These are phyloP conservation scores for Alosa alosa DNA, from an alignment of 2,113 vertebrate species.

Conservation along the genomic window DNA sequence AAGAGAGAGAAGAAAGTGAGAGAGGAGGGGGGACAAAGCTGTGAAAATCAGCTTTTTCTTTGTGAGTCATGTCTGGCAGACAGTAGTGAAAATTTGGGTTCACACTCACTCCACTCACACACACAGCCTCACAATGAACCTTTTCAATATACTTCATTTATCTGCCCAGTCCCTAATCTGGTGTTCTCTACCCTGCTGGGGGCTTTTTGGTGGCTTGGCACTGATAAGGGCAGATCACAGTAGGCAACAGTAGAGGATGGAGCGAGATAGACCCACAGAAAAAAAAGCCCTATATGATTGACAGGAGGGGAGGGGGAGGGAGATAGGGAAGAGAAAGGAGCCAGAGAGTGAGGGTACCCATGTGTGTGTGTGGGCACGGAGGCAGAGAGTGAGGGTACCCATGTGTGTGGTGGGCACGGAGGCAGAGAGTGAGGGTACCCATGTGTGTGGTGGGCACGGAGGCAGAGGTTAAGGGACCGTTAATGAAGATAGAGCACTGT, in stretches of 20 bases:
- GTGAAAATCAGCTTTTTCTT: not conserved
- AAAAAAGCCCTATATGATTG: not conserved
- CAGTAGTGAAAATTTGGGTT: not conserved
- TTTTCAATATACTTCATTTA: not conserved
- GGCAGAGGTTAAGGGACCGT: not conserved
- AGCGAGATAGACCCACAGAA: not conserved
- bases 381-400: not conserved
- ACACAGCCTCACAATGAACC: not conserved
- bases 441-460: not conserved
- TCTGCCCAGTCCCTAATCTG: not conserved
- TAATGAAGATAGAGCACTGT: not conserved
- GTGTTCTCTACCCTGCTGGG: not conserved
- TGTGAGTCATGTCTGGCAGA: not conserved
- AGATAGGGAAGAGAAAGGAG: not conserved
- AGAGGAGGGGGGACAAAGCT: not conserved
- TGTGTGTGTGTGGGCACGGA: not conserved
- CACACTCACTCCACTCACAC: not conserved
- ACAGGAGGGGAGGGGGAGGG: not conserved
- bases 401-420: not conserved
- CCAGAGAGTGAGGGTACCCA: not conserved
- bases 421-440: too few relatives aligned
- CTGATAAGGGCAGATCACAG: conserved; percentile 8
- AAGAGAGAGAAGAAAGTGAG: not conserved
- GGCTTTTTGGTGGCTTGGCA: not conserved
- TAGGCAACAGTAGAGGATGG: not conserved